phyloP scores from a whole-genome alignment of 2,888 invertebrate species.

The Sphaerophoria rueppellii region DNA sequence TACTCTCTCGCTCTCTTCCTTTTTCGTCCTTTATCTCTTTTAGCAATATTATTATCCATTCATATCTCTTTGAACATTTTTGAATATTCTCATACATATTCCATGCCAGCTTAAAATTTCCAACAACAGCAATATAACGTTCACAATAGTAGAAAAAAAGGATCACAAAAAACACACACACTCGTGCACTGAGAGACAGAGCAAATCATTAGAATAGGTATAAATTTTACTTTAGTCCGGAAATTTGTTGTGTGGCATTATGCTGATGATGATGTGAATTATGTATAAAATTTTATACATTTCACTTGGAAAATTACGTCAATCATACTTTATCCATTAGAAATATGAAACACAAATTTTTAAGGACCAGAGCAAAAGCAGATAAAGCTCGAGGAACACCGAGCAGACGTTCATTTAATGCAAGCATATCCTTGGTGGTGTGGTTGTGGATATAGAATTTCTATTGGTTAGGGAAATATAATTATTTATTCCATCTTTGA shows the following conservation, averaged over 20 bases:
- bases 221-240: conserved; percentile 19
- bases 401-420: background rate
- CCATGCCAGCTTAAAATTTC: background rate
- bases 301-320: conserved; percentile 51
- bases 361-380: background rate
- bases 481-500: too few relatives aligned
- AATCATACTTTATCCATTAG: conserved; percentile 55
- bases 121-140: too few relatives aligned
- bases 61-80: background rate
- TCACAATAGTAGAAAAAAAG: background rate
- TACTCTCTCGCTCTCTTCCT: background rate
- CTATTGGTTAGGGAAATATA: too few relatives aligned
- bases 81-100: background rate
- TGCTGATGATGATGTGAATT: conserved; percentile 24
- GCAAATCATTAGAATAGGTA: background rate
- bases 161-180: background rate
- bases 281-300: conserved; percentile 45
- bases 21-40: conserved; percentile 9
- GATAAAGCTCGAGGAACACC: background rate
- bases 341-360: background rate
- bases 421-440: too few relatives aligned
- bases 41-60: background rate
- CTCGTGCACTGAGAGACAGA: too few relatives aligned
- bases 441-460: too few relatives aligned
- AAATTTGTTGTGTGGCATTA: conserved; percentile 24